Base-by-base conservation (phyloP, 2,888 invertebrate species). In the Meteorus colon region DNA sequence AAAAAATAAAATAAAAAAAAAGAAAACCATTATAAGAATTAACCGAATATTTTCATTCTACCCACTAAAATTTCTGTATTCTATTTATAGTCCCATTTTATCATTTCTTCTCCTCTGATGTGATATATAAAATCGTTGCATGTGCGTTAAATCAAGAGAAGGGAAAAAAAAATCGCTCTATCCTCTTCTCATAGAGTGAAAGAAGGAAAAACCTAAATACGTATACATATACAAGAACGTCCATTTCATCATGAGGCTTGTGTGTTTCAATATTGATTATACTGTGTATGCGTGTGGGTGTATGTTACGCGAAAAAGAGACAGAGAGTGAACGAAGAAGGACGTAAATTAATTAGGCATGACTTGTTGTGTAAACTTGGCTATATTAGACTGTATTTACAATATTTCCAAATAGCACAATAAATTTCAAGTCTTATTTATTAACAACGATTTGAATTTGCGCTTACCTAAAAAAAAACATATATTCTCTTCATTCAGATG, bases 301-400 rank as follows among this genome's bases (percentile, higher is more conserved):
- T 55, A 24, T 55, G 55, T 70, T 1, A 10, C 14, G 31, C 27
- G 31, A 29, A 14, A 62, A 14, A 31, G 16, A 8, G 27, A 29
- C 10, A 27, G 12, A 24, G 24, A 31, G 62, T n/a, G 27, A 29
- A 5, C 27, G 24, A 68, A 29, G 6, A 16, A 29, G 45, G 45
- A 68, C 16, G 51, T 14, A 68, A 51, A 51, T 41, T 51, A 29
- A 27, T 68, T 27, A 68, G 41, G 48, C 14, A 41, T 41, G 48
- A 62, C 62, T 59, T 68, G 71, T 81, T 78, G 78, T 81, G 80
- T 81, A 81, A 81, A 81, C 67, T 78, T 80, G 73, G 76, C 78
- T 81, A 78, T 79, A 78, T 81, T 80, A 80, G 74, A 77, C 77
- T 79, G 80, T 81, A 81, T 81, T 80, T 81, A 81, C 81, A 81